Base-by-base conservation (phyloP, 1,140 invertebrate genomes). In the Ctenoplectra terminalis region DNA sequence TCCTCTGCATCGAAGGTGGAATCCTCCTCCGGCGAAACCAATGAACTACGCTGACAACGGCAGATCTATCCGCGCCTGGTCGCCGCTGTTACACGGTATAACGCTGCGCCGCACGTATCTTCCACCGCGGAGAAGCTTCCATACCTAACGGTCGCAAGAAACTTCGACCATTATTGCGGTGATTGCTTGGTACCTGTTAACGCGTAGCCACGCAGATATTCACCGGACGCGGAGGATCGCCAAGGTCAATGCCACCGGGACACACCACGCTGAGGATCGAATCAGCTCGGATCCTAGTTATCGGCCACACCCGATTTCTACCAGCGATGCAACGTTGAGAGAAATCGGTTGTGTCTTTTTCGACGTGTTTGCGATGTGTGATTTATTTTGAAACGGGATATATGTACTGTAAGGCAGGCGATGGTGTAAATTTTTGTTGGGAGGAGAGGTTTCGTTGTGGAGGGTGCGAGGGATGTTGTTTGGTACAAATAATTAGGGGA, bases 231-330 rank as follows among this genome's bases (percentile, higher is more conserved):
- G 78, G 80, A 79, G 86, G 72, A 86, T 89, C 82, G 82, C 75
- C 88, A 90, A 90, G 90, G 90, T 90, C 90, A 90, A 90, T 90
- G 89, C 88, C 89, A 90, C 84, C 82, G 88, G 74, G 58, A 76
- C 15, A 29, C 54, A 76, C 23, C 54, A 76, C 23, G 2, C 37
- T 31, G 67, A 63, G 34, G 63, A 79, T 83, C 79, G 58, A 71
- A 82, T 34, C 56, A 78, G 64, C 75, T 66, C 78, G 83, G 73
- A 90, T 89, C 87, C 87, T 88, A 83, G 80, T 88, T 89, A 89
- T 86, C 85, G 84, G 61, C 88, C 88, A 88, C 88, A 85, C 88
- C 88, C 86, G 77, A 89, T 64, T 58, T 76, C 77, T 64, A 37
- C 75, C 1, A 78, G 31, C 29, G 48, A 52, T 34, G 13, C 23